Conservation (phyloP, 2,113 vertebrate species). For the Hepsetus odoe region DNA sequence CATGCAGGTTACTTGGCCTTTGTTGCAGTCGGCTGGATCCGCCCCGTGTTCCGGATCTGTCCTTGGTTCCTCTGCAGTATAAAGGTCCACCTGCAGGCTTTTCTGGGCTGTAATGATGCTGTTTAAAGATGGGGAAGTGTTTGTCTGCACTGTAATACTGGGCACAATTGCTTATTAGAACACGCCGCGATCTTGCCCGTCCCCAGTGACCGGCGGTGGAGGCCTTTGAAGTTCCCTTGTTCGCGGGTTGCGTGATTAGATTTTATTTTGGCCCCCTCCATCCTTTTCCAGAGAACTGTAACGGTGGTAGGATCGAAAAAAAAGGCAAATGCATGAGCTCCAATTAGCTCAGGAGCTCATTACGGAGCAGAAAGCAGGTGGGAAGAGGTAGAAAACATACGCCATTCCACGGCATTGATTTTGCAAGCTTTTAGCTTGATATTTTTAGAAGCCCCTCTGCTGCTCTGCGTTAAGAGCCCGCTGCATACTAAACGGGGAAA, state of each 20-base stretch:
- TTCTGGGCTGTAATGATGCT: not conserved
- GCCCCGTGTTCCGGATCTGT: not conserved
- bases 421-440: not conserved
- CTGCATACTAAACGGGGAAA: not conserved
- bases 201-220: not conserved
- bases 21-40: not conserved
- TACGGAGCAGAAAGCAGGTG: not conserved
- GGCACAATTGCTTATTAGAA: conserved; percentile 13
- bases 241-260: not conserved
- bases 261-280: not conserved
- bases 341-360: conserved; percentile 19
- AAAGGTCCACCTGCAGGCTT: not conserved
- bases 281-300: not conserved
- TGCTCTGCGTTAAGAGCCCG: not conserved
- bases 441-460: conserved; percentile 16
- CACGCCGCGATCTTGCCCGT: not conserved
- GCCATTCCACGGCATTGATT: not conserved
- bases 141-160: no score
- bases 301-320: no score
- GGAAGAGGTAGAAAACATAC: not conserved
- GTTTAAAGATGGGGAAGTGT: no score
- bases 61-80: not conserved
- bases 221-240: conserved; percentile 1
- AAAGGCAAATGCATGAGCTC: not conserved
- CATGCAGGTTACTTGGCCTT: not conserved